Evolutionary conservation across 1,140 invertebrate genomes (phyloP).

Genomic region (Leptinotarsa lineolata): DNA sequence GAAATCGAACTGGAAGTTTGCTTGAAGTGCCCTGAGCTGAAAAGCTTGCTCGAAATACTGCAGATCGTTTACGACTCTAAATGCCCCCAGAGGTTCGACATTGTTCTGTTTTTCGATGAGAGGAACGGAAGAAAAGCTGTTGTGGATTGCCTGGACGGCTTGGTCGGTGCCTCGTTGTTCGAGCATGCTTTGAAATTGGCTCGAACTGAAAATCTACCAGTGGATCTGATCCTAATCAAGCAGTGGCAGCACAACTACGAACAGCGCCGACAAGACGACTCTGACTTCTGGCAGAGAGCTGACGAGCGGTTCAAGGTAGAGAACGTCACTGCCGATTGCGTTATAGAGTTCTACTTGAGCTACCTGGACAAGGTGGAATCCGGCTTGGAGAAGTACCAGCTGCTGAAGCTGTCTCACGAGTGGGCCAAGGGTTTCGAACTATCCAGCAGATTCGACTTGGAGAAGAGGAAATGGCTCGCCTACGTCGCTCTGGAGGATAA

Average conservation of each 20-base stretch:
- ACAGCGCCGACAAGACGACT: constrained; percentile 42
- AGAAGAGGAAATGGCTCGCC: constrained; percentile 61
- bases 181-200: constrained; percentile 63
- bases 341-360: constrained; percentile 62
- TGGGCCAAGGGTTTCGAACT: constrained; percentile 60
- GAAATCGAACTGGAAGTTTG: constrained; percentile 49
- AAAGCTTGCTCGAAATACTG: constrained; percentile 59
- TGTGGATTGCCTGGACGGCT: constrained; percentile 59
- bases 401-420: constrained; percentile 60
- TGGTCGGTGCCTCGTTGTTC: constrained; percentile 60
- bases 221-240: constrained; percentile 59
- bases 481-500: constrained; percentile 57
- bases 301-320: constrained; percentile 62
- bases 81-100: constrained; percentile 52
- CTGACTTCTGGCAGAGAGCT: constrained; percentile 62
- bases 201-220: constrained; percentile 57
- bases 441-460: constrained; percentile 57
- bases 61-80: constrained; percentile 56
- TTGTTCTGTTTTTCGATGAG: constrained; percentile 49
- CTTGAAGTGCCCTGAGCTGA: constrained; percentile 63
- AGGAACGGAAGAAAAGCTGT: constrained; percentile 52
- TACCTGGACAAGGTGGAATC: constrained; percentile 57
- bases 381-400: constrained; percentile 58
- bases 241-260: constrained; percentile 60
- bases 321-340: constrained; percentile 59